Evolutionary conservation across 2,888 invertebrate species (phyloP).

Genomic region (Notocelia uddmanniana): DNA sequence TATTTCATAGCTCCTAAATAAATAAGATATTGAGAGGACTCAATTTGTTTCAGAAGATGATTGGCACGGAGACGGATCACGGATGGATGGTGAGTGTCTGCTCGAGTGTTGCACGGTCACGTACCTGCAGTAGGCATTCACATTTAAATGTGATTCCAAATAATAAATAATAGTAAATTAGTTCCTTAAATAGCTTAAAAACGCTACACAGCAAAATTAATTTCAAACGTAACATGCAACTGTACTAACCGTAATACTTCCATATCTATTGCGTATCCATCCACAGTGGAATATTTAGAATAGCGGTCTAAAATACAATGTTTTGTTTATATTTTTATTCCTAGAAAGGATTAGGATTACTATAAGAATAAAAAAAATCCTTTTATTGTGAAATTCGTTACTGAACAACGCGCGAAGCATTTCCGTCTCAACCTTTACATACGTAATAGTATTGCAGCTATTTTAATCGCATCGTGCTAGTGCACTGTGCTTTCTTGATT

Average conservation of each 20-base stretch:
- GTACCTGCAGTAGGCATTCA: not conserved
- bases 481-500: too few relatives aligned
- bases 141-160: not conserved
- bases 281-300: not conserved
- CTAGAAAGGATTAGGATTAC: too few relatives aligned
- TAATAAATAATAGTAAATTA: too few relatives aligned
- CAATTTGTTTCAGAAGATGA: slow-evolving; percentile 86
- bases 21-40: slow-evolving; percentile 43
- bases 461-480: too few relatives aligned
- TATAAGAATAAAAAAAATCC: too few relatives aligned
- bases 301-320: not conserved
- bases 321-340: too few relatives aligned
- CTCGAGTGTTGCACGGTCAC: not conserved
- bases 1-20: not conserved
- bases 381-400: too few relatives aligned
- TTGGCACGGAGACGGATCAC: slow-evolving; percentile 85
- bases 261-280: not conserved
- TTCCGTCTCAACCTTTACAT: too few relatives aligned
- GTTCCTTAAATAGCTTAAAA: not conserved
- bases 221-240: not conserved
- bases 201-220: not conserved
- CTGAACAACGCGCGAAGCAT: too few relatives aligned
- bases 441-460: too few relatives aligned
- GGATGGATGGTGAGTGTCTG: slow-evolving; percentile 73
- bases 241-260: not conserved